Evolutionary conservation across 2,797 vertebrate genomes (phyloP), one percentile per base, ranked within the genome.

Genomic region (Gymnoscopelus braueri): DNA sequence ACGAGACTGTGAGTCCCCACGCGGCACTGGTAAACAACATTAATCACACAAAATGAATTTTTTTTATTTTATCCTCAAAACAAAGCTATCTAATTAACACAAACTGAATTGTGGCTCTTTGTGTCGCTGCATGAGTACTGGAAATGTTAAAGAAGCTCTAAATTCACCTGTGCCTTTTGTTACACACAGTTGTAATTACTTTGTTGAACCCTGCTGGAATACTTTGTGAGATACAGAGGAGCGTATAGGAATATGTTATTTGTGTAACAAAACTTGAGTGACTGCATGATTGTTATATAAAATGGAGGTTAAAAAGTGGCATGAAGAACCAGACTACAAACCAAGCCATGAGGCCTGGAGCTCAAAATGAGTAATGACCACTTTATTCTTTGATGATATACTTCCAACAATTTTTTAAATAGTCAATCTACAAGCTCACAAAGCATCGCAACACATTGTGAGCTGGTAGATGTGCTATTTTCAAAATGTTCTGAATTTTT

Each of bases 11-110:
- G 87, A 87, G 83, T 89, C 78, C 75, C 80, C 72, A 72, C 14
- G 53, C 15, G 1, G 67, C 76, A 64, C 3, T 56, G 74, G 77
- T 72, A 88, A 89, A 90, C 84, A 86, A 87, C 44, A 55, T 69
- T 83, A 85, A 84, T 91, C 76, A 85, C 72, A 63, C 67, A 69
- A 91, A 89, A 89, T 78, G 77, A 89, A 77, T 84, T 78, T 62
- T 88, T 90, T 81, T 77, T 83, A 88, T 88, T 88, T 83, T 83
- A 79, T 84, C 80, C 78, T 68, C 80, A 72, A 67, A 87, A 87
- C 82, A 90, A 82, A 88, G 84, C 88, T 70, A 80, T 79, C 66
- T 62, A 65, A 86, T 86, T 86, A 83, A 64, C 48, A 32, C 56
- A 0, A 1, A 32, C 60, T 26, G 15, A 15, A 39, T 69, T 77